Evolutionary conservation across 2,797 vertebrate genomes (phyloP).

Genomic region (Myotis daubentonii): DNA sequence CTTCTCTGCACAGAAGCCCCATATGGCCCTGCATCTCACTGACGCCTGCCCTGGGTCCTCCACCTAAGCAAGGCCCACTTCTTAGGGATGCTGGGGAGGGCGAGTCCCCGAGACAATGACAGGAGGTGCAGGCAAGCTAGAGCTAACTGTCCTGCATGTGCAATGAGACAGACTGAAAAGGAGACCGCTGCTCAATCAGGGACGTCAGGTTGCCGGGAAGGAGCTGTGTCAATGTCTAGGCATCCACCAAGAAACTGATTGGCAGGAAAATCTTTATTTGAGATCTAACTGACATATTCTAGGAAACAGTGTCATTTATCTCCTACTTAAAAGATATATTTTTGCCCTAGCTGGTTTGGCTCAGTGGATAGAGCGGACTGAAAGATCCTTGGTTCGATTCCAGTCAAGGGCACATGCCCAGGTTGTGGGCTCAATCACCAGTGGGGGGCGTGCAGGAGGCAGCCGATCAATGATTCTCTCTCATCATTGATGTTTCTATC

Average conservation of each 20-base stretch:
- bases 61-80: neutral
- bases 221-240: accelerated
- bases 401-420: no score
- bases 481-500: no score
- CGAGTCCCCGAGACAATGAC: accelerated
- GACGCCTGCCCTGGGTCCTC: neutral
- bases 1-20: neutral
- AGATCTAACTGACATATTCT: accelerated
- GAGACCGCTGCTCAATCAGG: neutral
- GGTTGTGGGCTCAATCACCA: no score
- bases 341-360: no score
- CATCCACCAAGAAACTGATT: neutral
- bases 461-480: no score
- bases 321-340: neutral
- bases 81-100: neutral
- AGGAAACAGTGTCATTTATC: accelerated
- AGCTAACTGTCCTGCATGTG: neutral
- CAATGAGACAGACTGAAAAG: neutral
- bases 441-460: no score
- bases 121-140: no score
- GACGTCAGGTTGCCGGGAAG: neutral
- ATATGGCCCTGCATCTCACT: accelerated
- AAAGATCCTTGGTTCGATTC: no score
- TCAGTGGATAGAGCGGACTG: no score
- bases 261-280: neutral